Evolutionary conservation across 2,113 vertebrate species (phyloP), one percentile per base, ranked within the genome.

Genomic region (Muntiacus muntjak): DNA sequence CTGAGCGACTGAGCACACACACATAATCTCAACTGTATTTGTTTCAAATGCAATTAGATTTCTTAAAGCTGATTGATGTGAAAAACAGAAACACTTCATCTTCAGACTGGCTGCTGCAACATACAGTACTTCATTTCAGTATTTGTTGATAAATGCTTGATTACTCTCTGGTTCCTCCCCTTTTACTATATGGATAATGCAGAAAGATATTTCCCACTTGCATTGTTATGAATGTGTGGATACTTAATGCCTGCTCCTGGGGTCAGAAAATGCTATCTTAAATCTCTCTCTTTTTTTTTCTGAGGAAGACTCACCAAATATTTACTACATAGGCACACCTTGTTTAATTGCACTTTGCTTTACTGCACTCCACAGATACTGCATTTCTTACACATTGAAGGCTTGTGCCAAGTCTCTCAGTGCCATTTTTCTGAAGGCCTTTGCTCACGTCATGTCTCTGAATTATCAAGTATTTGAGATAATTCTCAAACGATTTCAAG

Each of bases 111-210:
- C 5, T 11, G 11, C 19, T 12, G 0, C 6, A 11, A 1, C 10
- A 0, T 7, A 11, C 0, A 2, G 36, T 21, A 1, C 15, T 2
- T 26, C 43, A 45, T 87, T 33, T 3, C 0, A 6, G 15, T 30
- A 4, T 36, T 7, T 2, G 64, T 0, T 7, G 47, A 5, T 1
- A 15, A 11, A 6, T 25, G 0, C 55, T 14, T 6, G 2, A 1
- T 3, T 9, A 6, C 1, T 19, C 36, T 30, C 12, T 33, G 67
- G 45, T 5, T 25, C 50, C 58, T 45, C 16, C 0, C 87, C 43
- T 36, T 3, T 17, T 7, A 2, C 11, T 7, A 10, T 7, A 0
- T 3, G 23, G 62, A 6, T 14, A 23, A 6, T 2, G 6, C 64
- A 28, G 45, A 21, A 43, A 2, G 52, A 23, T 0, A 1, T 45